A percentile compares a stretch with the other conserved stretches of the same genome.
phyloP scores from a whole-genome alignment of 2,113 vertebrate species.

The Eupsittula cactorum region DNA sequence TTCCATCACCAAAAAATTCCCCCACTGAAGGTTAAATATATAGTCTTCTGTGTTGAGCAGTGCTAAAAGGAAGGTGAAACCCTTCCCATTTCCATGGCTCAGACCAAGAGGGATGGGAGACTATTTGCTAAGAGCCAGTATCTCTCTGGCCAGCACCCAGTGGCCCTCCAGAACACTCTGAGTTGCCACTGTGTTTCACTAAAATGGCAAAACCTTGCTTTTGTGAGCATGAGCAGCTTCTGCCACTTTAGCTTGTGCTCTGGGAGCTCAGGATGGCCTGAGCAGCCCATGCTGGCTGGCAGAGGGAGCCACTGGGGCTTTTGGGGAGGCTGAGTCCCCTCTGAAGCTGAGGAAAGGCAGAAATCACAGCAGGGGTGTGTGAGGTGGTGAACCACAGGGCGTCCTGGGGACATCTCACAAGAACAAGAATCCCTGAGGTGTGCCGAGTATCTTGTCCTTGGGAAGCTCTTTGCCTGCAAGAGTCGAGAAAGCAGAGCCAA shows the following conservation, averaged over 20 bases:
- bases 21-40: not conserved
- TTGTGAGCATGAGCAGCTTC: not conserved
- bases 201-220: not conserved
- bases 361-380: not conserved
- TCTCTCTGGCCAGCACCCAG: not conserved
- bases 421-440: not conserved
- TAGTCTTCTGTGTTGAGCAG: not conserved
- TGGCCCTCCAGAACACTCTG: not conserved
- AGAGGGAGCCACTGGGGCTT: not conserved
- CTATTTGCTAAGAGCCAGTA: not conserved
- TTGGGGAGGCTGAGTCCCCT: not conserved
- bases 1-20: not conserved
- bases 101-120: not conserved
- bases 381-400: not conserved
- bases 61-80: not conserved
- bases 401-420: not conserved
- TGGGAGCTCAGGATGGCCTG: not conserved
- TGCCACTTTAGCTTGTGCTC: not conserved
- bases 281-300: not conserved
- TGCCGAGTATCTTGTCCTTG: not conserved
- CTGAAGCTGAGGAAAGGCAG: not conserved
- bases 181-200: not conserved
- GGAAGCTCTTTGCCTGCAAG: not conserved
- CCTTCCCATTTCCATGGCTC: not conserved
- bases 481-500: not conserved